Conservation (phyloP, 2,797 vertebrate genomes). For the Apodemus agrarius region DNA sequence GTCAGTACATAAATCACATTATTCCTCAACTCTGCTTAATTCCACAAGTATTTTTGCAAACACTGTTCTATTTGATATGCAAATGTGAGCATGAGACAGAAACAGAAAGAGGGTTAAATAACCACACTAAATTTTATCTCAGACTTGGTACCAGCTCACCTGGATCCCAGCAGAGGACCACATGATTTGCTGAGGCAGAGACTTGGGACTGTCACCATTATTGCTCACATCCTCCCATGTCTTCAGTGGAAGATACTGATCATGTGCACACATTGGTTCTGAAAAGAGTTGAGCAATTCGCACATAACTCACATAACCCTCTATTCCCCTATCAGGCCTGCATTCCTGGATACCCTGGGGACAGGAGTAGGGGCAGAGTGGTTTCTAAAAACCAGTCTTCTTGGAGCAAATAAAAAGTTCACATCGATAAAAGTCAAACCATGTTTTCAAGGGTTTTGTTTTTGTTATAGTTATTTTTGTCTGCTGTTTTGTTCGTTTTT, state of each 20-base stretch:
- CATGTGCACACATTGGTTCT: too few species aligned
- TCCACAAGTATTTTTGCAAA: constrained; percentile 53
- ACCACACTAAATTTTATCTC: not conserved
- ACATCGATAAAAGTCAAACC: not conserved
- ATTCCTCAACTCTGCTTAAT: constrained; percentile 52
- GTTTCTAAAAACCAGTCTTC: not conserved
- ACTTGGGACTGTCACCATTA: not conserved
- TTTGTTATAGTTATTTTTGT: not conserved
- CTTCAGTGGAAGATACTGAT: not conserved
- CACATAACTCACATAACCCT: not conserved
- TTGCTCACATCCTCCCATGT: not conserved
- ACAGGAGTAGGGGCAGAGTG: not conserved
- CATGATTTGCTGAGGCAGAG: not conserved
- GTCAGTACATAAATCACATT: constrained; percentile 34
- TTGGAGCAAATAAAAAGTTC: not conserved
- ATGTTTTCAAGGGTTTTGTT: constrained; percentile 21
- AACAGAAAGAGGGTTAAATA: not conserved
- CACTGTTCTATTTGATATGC: constrained; percentile 41
- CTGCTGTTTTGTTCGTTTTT: not conserved
- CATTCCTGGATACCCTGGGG: not conserved
- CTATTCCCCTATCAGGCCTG: not conserved
- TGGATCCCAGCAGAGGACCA: not conserved
- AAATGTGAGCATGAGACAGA: constrained; percentile 14
- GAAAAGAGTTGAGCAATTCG: not conserved
- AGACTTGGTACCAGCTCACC: not conserved